Evolutionary conservation across 2,113 vertebrate genomes (phyloP).

Genomic region (Forbesichthys papilliferus): DNA sequence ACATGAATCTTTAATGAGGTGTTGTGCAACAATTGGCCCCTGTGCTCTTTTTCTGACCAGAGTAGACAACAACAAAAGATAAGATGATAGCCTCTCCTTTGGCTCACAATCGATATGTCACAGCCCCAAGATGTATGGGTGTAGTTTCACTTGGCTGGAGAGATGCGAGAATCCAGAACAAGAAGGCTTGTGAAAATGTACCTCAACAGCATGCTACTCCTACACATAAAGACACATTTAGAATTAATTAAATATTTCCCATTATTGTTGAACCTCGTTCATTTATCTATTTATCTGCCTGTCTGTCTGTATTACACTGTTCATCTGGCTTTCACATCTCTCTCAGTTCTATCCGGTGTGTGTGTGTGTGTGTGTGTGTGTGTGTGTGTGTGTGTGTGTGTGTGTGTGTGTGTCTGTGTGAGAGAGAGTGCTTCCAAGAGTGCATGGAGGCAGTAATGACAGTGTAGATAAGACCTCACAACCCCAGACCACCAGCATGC

Average conservation of each 20-base stretch:
- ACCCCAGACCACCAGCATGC: conserved; percentile 59
- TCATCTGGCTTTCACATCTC: not conserved
- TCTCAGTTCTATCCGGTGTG: conserved; percentile 16
- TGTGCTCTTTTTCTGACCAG: conserved; percentile 25
- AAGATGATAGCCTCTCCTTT: conserved; percentile 52
- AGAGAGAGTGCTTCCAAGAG: conserved; percentile 21
- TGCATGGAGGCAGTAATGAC: conserved; percentile 51
- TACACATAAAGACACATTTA: not conserved
- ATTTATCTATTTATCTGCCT: too few relatives aligned
- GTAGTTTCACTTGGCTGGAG: conserved; percentile 53
- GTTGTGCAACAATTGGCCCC: conserved; percentile 29
- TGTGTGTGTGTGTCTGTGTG: conserved; percentile 18
- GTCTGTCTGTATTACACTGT: not conserved
- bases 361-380: conserved; percentile 9
- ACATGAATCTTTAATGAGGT: conserved; percentile 19
- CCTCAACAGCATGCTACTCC: not conserved
- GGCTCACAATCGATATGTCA: conserved; percentile 60
- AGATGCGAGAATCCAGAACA: conserved; percentile 13
- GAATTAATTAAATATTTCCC: not conserved
- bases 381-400: conserved; percentile 17
- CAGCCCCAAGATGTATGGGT: conserved; percentile 57
- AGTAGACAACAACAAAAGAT: conserved; percentile 36
- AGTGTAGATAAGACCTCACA: conserved; percentile 53
- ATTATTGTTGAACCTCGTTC: not conserved
- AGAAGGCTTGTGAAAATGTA: too few relatives aligned